Evolutionary conservation across 2,113 vertebrate genomes (phyloP).

Genomic region (Isichthys henryi): DNA sequence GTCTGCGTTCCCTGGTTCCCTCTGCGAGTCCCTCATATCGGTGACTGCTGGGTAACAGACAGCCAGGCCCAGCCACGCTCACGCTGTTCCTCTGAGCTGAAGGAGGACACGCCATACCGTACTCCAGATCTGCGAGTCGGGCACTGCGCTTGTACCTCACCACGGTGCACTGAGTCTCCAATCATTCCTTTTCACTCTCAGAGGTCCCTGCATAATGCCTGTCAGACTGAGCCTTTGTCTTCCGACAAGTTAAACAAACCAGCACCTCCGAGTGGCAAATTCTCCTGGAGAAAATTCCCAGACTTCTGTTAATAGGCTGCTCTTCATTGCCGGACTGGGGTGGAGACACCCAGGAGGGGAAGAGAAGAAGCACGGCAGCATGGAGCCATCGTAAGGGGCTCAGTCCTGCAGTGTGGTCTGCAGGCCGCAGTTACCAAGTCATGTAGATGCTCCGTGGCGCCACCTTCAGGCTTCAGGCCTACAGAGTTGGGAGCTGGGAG

Average conservation of each 20-base stretch:
- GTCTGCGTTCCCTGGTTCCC: neutral
- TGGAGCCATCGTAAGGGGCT: neutral
- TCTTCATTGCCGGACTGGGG: neutral
- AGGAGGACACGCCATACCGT: neutral
- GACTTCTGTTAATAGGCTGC: neutral
- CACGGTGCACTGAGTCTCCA: neutral
- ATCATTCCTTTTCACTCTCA: neutral
- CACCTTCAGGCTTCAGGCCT: neutral
- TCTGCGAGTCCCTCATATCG: neutral
- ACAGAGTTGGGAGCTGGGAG: too few relatives aligned
- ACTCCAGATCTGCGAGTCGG: neutral
- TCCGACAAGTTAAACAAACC: neutral
- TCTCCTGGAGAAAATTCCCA: neutral
- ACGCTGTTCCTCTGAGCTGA: neutral
- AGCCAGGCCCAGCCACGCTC: neutral
- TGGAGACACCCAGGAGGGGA: neutral
- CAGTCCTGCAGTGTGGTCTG: neutral
- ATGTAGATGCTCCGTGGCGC: neutral
- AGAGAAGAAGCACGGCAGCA: neutral
- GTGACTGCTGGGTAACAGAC: neutral
- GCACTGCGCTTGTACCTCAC: neutral
- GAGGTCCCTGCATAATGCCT: neutral
- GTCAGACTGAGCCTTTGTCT: neutral
- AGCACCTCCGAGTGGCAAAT: neutral
- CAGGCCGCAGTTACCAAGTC: neutral